Base-by-base conservation (phyloP, 2,797 vertebrate genomes). In the Hipposideros larvatus region DNA sequence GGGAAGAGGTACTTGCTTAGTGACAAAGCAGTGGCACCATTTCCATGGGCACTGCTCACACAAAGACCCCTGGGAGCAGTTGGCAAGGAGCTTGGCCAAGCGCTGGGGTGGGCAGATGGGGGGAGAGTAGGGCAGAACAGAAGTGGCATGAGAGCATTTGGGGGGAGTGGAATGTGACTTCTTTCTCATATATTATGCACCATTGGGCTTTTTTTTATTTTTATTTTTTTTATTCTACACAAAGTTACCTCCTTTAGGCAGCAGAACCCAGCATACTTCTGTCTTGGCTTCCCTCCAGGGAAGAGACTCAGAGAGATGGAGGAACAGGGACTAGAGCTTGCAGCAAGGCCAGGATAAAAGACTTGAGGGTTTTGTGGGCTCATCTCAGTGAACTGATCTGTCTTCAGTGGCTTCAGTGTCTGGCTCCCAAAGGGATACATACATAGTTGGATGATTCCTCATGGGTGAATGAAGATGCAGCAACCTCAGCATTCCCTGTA, bases 1-100 rank as follows among this genome's bases (percentile, higher is more conserved):
- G 48, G 70, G 70, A 63, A 77, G 83, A 92, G 66, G 43, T 57
- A 80, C 68, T 75, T 91, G 77, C 48, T 41, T 90, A 31, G 51
- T 28, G 43, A 90, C 48, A 74, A 18, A 48, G n/a, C 28, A 15
- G 0, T 34, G 57, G 51, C 21, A 21, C 46, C n/a, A 1, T 31
- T 55, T 71, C 63, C 37, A 41, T 53, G 55, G 87, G 61, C 6
- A 21, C 16, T 10, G 22, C 21, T 34, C 0, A 8, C 43, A 65
- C 57, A 61, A 22, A 66, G 73, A 53, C 48, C 34, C 63, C 6
- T 10, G 31, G 82, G 85, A 22, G n/a, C 55, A 22, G 28, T 19
- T 26, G 37, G n/a, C 65, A 15, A 28, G 7, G 41, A 68, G 70
- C 65, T 89, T 21, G 34, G 83, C 78, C 10, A 15, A 51, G 11